phyloP scores from a whole-genome alignment of 2,888 invertebrate genomes.

The Synergus itoensis region DNA sequence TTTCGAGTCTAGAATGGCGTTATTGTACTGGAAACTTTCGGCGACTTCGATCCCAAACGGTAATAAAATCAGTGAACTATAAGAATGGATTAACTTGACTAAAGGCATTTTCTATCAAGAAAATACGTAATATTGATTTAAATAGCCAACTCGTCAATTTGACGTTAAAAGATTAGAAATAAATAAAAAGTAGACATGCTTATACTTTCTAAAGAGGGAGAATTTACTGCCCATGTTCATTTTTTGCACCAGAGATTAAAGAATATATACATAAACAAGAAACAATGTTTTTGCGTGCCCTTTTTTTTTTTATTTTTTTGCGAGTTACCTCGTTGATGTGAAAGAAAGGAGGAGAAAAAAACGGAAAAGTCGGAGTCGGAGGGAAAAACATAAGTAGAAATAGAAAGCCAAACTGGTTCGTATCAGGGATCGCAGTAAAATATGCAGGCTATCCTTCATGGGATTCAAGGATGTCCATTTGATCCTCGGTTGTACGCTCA shows the following conservation, averaged over 20 bases:
- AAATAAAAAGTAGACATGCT: too few relatives aligned
- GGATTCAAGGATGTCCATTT: constrained; percentile 3
- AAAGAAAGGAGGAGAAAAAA: background rate
- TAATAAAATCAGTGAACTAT: background rate
- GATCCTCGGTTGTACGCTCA: background rate
- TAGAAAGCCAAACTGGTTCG: background rate
- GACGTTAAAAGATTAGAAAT: too few relatives aligned
- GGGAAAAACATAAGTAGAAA: constrained; percentile 3
- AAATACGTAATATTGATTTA: background rate
- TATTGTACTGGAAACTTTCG: constrained; percentile 2
- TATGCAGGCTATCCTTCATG: constrained; percentile 3
- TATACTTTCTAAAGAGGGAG: too few relatives aligned
- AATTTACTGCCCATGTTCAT: background rate
- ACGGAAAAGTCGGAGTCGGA: background rate
- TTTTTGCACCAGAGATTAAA: background rate
- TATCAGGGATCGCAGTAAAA: constrained; percentile 2
- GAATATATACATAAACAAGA: background rate
- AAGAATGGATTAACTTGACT: background rate
- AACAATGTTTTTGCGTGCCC: background rate
- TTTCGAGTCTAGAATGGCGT: background rate
- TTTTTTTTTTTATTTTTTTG: background rate
- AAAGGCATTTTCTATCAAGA: background rate
- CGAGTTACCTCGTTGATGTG: background rate
- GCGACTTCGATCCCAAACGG: background rate
- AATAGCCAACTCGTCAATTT: background rate